Evolutionary conservation across 2,888 invertebrate species (phyloP).

Genomic region (Pteria penguin): DNA sequence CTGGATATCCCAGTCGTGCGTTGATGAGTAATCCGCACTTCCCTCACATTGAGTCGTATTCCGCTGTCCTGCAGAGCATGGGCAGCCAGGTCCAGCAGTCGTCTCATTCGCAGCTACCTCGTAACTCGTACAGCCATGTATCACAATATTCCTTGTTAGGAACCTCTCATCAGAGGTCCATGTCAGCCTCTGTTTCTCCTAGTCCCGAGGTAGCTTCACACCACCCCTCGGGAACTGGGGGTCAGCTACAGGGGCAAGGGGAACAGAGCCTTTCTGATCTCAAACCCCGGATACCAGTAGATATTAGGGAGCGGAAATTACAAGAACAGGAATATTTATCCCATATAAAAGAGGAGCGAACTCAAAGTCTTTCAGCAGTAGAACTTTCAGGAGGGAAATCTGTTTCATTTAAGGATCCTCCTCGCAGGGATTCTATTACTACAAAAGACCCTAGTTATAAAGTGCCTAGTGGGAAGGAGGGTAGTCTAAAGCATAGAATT

Average conservation of each 20-base stretch:
- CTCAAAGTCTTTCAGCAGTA: constrained; percentile 53
- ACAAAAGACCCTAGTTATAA: constrained; percentile 58
- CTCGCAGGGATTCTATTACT: constrained; percentile 51
- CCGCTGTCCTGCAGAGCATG: constrained; percentile 75
- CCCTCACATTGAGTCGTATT: constrained; percentile 73
- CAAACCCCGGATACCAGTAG: constrained; percentile 47
- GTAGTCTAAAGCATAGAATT: constrained; percentile 84
- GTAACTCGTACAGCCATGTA: constrained; percentile 51
- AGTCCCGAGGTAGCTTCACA: constrained; percentile 39
- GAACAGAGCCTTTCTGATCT: constrained; percentile 45
- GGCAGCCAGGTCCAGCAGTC: constrained; percentile 72
- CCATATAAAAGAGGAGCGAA: constrained; percentile 56
- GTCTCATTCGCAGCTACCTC: constrained; percentile 67
- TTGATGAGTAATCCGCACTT: constrained; percentile 52
- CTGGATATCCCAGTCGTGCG: constrained; percentile 46
- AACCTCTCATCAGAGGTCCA: constrained; percentile 42
- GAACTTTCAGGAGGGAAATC: constrained; percentile 54
- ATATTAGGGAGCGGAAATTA: constrained; percentile 49
- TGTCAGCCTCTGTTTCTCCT: constrained; percentile 58
- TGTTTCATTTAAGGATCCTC: constrained; percentile 58
- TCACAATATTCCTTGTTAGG: constrained; percentile 56
- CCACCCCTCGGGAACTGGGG: constrained; percentile 25
- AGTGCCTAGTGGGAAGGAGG: constrained; percentile 82
- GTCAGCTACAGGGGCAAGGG: constrained; percentile 48
- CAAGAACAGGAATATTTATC: constrained; percentile 52